Evolutionary conservation across 1,140 invertebrate species (phyloP), one percentile per base, ranked within the genome.

Genomic region (Muscidifurax raptorellus): DNA sequence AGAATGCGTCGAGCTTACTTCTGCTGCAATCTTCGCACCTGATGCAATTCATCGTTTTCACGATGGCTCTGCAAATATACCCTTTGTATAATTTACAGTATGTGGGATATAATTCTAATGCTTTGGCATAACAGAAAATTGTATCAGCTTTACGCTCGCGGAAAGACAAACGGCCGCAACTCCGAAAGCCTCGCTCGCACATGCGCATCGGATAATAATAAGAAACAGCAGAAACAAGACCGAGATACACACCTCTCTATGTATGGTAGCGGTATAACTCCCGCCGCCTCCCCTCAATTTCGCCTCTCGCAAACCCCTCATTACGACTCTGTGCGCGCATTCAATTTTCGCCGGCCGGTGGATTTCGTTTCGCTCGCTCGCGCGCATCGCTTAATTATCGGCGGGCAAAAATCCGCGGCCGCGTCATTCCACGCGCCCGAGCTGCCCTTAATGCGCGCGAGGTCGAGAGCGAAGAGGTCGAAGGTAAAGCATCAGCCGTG

Each of bases 371-470:
- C 47, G 25, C 59, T 84, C 71, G 67, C 52, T 67, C 87, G 80
- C 80, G 80, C 59, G 85, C 86, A 89, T 89, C 89, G 85, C 86
- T 90, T 90, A 90, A 90, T 91, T 90, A 89, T 88, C 88, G 85
- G 87, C 87, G 82, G 80, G 83, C 80, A 86, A 87, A 88, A 88
- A 82, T 87, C 85, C 72, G 78, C 80, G 87, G 25, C 76, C 36
- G 87, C 86, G 86, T 81, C 85, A 80, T 80, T 88, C 85, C 87
- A 22, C 52, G 47, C 13, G 13, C 47, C 22, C 13, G 52, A 22
- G 52, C 88, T 87, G 86, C 86, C 84, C 88, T 88, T 89, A 90
- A 89, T 88, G 88, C 87, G 87, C 83, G 36, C 80, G 27, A 78
- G 47, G 25, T n/a, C 13, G 59, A 83, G 28, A 67, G 32, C 27